Evolutionary conservation across 2,888 invertebrate species (phyloP).

Genomic region (Plutella xylostella): DNA sequence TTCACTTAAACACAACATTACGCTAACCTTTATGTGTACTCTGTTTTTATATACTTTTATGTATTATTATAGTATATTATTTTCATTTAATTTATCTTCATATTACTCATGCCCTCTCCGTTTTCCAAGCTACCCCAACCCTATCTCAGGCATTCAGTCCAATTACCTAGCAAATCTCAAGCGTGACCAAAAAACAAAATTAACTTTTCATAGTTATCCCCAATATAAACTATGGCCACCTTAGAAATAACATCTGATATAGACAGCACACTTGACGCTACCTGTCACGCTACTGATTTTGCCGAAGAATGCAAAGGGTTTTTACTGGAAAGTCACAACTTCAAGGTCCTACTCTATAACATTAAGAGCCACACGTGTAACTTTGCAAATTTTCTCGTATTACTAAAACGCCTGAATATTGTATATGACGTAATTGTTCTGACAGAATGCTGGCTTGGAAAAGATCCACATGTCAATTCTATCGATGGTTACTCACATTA

Average conservation of each 20-base stretch:
- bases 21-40: too few species aligned
- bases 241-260: neutral
- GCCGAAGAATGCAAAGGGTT: neutral
- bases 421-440: neutral
- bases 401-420: neutral
- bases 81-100: too few species aligned
- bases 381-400: neutral
- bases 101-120: too few species aligned
- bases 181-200: too few species aligned
- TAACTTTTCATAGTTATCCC: too few species aligned
- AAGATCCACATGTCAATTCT: constrained; percentile 6
- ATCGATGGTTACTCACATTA: constrained; percentile 13
- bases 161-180: too few species aligned
- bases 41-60: too few species aligned
- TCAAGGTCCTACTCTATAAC: neutral
- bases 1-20: too few species aligned
- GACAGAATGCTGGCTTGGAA: neutral
- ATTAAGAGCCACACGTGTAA: neutral
- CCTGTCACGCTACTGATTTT: neutral
- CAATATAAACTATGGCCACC: neutral
- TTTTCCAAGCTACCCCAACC: too few species aligned
- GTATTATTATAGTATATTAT: too few species aligned
- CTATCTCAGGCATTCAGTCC: too few species aligned
- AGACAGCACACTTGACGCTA: neutral
- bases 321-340: neutral